Conservation (phyloP, 2,113 vertebrate species). For the Sinocyclocheilus anshuiensis region DNA sequence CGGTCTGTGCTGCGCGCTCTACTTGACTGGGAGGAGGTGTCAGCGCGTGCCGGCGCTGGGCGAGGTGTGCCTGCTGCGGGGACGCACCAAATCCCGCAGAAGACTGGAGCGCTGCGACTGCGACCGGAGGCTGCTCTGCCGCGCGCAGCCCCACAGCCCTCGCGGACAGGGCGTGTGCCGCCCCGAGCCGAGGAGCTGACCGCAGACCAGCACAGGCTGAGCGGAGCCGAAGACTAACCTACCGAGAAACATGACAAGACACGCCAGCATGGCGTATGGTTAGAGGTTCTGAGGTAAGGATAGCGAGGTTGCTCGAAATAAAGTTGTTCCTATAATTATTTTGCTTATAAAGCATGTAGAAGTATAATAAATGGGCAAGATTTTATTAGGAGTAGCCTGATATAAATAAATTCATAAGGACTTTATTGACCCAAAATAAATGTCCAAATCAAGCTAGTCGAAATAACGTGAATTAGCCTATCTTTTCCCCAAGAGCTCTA, state of each 20-base stretch:
- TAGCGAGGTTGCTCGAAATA: background rate
- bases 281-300: background rate
- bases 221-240: background rate
- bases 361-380: too few relatives aligned
- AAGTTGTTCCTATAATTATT: background rate
- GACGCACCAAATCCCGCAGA: conserved; percentile 66
- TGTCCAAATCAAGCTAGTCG: too few relatives aligned
- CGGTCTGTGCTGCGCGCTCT: conserved; percentile 77
- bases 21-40: conserved; percentile 73
- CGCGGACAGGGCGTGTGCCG: conserved; percentile 72
- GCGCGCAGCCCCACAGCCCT: conserved; percentile 11
- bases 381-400: too few relatives aligned
- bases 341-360: background rate
- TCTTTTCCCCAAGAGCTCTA: too few relatives aligned
- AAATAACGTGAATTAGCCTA: too few relatives aligned
- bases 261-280: background rate
- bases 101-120: conserved; percentile 77
- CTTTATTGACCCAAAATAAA: too few relatives aligned
- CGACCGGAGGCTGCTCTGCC: conserved; percentile 58
- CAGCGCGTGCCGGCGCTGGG: conserved; percentile 75
- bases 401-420: too few relatives aligned
- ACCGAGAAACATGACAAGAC: background rate
- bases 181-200: conserved; percentile 5
- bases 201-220: conserved; percentile 11
- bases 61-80: conserved; percentile 75